phyloP scores from a whole-genome alignment of 2,888 invertebrate genomes.

The Papilio protenor region DNA sequence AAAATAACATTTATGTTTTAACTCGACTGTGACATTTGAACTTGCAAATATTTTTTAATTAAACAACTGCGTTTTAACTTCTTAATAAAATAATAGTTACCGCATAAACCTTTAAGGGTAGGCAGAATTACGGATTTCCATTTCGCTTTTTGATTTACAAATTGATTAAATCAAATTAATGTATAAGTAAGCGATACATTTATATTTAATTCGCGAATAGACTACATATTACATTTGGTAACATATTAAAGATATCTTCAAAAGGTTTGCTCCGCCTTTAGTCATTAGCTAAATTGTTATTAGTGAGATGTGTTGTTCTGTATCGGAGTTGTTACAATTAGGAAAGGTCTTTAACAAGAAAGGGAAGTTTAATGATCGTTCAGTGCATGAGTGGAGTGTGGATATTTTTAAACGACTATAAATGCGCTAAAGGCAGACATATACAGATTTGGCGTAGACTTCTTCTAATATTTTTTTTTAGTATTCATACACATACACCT shows the following conservation, averaged over 20 bases:
- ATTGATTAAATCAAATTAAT: too few species aligned
- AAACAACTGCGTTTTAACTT: not conserved
- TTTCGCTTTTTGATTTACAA: not conserved
- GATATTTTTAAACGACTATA: not conserved
- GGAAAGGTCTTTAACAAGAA: not conserved
- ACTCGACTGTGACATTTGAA: not conserved
- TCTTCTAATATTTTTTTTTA: too few species aligned
- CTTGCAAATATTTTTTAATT: not conserved
- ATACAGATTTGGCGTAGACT: too few species aligned
- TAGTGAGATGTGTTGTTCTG: slow-evolving; percentile 6
- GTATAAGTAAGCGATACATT: too few species aligned
- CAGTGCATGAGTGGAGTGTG: not conserved
- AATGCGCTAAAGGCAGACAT: not conserved
- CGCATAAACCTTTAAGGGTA: not conserved
- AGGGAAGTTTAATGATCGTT: not conserved
- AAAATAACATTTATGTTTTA: not conserved
- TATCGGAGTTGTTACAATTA: not conserved
- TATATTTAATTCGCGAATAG: not conserved
- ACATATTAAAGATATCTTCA: not conserved
- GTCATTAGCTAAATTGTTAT: slow-evolving; percentile 12
- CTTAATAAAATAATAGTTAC: not conserved
- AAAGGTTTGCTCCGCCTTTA: not conserved
- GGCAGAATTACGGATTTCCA: not conserved
- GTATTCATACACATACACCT: not conserved
- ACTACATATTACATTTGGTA: not conserved